phyloP scores from a whole-genome alignment of 2,113 vertebrate species.

The Emydura subglobosa region DNA sequence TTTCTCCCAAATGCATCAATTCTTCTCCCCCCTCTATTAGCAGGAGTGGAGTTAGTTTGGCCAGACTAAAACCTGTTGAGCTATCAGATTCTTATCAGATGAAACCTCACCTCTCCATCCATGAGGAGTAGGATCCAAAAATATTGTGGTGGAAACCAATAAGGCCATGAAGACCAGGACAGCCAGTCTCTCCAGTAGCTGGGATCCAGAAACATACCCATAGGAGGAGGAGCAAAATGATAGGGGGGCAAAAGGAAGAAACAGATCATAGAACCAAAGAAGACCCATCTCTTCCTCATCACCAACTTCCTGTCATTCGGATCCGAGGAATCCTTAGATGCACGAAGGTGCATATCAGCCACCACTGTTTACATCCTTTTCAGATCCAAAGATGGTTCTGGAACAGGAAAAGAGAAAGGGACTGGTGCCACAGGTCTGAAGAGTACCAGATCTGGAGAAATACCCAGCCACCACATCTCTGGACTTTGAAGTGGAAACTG shows the following conservation, averaged over 20 bases:
- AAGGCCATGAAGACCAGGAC: no score
- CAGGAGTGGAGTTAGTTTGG: no score
- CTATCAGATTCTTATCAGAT: no score
- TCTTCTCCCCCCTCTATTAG: no score
- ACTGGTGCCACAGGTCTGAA: background rate
- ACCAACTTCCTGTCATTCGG: background rate
- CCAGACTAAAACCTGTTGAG: no score
- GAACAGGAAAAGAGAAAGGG: background rate
- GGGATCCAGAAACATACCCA: no score
- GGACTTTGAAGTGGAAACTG: background rate
- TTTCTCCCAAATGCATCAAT: no score
- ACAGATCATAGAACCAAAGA: background rate
- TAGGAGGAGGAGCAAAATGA: no score
- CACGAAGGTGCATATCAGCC: background rate
- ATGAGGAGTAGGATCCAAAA: no score
- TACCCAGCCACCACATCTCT: background rate
- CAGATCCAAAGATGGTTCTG: background rate
- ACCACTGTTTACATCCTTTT: background rate
- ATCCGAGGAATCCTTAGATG: background rate
- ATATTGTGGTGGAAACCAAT: no score
- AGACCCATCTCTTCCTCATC: background rate
- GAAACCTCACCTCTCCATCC: no score
- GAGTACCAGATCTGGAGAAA: background rate
- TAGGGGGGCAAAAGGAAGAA: background rate
- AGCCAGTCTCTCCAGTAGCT: no score